phyloP scores from a whole-genome alignment of 2,888 invertebrate species.

The Malacosoma neustria region DNA sequence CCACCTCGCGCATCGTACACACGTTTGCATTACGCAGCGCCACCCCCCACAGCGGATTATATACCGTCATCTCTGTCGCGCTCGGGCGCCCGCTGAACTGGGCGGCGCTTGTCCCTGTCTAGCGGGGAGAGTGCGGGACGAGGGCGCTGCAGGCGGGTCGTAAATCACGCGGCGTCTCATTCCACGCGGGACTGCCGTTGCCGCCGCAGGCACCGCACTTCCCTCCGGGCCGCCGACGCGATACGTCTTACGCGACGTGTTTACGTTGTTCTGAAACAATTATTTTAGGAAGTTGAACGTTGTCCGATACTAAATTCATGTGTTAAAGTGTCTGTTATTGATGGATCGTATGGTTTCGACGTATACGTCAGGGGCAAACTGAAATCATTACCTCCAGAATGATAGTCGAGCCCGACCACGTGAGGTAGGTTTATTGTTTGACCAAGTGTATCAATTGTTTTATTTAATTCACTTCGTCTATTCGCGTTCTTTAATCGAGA shows the following conservation, averaged over 20 bases:
- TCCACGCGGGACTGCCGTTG: constrained; percentile 73
- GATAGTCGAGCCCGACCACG: constrained; percentile 72
- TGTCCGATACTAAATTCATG: constrained; percentile 37
- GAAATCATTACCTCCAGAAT: constrained; percentile 65
- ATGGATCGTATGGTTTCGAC: constrained; percentile 54
- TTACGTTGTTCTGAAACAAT: constrained; percentile 47
- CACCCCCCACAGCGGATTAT: constrained; percentile 60
- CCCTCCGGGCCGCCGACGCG: constrained; percentile 63
- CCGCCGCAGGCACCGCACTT: constrained; percentile 71
- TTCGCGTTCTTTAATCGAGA: constrained; percentile 10
- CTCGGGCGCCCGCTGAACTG: constrained; percentile 15
- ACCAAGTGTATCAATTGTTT: constrained; percentile 46
- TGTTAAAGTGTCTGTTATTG: constrained; percentile 46
- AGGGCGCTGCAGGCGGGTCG: constrained; percentile 74
- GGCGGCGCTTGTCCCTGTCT: constrained; percentile 39
- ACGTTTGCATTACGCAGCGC: constrained; percentile 75
- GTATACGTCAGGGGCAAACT: constrained; percentile 46
- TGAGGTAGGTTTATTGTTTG: constrained; percentile 61
- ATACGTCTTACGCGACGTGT: constrained; percentile 71
- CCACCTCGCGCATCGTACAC: constrained; percentile 73
- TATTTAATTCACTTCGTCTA: constrained; percentile 18
- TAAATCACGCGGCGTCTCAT: constrained; percentile 74
- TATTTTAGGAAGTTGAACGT: constrained; percentile 41
- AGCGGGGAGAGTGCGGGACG: constrained; percentile 58
- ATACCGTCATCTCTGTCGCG: constrained; percentile 46